Evolutionary conservation across 1,140 invertebrate species (phyloP).

Genomic region (Bradysia coprophila): DNA sequence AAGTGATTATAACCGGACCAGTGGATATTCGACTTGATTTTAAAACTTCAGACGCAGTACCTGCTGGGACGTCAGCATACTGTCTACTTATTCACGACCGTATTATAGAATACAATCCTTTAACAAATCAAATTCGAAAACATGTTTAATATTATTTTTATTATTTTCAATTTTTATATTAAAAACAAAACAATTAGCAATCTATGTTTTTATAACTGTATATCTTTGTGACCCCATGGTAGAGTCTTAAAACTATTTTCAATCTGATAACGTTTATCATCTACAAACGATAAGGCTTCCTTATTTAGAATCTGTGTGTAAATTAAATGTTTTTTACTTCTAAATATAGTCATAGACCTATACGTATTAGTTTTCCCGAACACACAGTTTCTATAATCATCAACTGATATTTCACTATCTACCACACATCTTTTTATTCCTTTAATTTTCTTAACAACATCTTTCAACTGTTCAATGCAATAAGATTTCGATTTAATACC

Average conservation of each 20-base stretch:
- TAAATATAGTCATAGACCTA: no score
- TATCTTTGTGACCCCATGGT: no score
- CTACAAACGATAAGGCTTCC: no score
- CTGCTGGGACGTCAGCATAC: constrained; percentile 9
- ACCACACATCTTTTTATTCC: constrained; percentile 5
- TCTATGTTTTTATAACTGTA: no score
- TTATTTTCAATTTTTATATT: neutral
- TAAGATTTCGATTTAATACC: constrained; percentile 7
- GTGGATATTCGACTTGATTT: constrained; percentile 12
- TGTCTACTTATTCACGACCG: constrained; percentile 13
- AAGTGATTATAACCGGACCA: constrained; percentile 7
- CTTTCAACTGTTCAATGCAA: neutral
- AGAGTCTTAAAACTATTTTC: no score
- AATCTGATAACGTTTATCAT: no score
- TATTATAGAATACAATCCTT: constrained; percentile 8
- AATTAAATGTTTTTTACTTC: no score
- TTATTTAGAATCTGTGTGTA: no score
- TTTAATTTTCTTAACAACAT: constrained; percentile 6
- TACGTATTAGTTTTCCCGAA: no score
- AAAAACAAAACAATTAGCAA: neutral
- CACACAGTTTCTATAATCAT: neutral
- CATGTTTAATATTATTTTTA: neutral
- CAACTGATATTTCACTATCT: neutral
- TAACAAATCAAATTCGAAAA: constrained; percentile 5
- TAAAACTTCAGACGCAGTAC: constrained; percentile 7